Evolutionary conservation across 2,797 vertebrate genomes (phyloP), one percentile per base, ranked within the genome.

Genomic region (Peromyscus attwateri): DNA sequence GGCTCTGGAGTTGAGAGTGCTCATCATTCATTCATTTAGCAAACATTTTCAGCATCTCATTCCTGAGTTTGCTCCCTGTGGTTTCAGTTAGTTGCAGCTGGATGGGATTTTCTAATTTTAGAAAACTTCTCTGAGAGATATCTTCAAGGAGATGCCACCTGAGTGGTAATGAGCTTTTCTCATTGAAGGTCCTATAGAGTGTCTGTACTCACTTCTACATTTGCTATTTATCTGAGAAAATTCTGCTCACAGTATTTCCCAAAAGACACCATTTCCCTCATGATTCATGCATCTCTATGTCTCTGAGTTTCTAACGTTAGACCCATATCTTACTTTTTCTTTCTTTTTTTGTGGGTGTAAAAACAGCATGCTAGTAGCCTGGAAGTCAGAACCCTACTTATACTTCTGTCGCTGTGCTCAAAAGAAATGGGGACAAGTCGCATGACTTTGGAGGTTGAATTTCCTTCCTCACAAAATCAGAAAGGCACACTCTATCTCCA

Each of bases 171-270:
- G 89, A 19, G 29, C 29, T 46, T 79, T 75, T 95, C 80, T 37
- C 80, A 1, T 37, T 81, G 25, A 52, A 0, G 43, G 21, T 84
- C 80, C 52, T 40, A 0, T 55, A 62, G 85, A 89, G 40, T 9
- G 11, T 27, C 49, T 60, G 2, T 68, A 49, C 14, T 89, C 13
- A 0, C 60, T 82, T 60, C 85, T 1, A 37, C 55, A 46, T 79
- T 57, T 49, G 57, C 70, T 55, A 87, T 95, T 95, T 94, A 80
- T 13, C 76, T 73, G 46, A 87, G 89, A 91, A 90, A 62, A 57
- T 62, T 88, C 46, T 96, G 55, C 43, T 70, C 93, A 9, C 5
- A 13, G 1, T 92, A 21, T 81, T 95, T 93, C 64, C 73, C 49
- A 70, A 84, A 90, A 73, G 40, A 37, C 8, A 75, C 4, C 31